These are phyloP conservation scores for Saccopteryx leptura DNA, from an alignment of 2,113 vertebrate genomes.

Conservation along the genomic window DNA sequence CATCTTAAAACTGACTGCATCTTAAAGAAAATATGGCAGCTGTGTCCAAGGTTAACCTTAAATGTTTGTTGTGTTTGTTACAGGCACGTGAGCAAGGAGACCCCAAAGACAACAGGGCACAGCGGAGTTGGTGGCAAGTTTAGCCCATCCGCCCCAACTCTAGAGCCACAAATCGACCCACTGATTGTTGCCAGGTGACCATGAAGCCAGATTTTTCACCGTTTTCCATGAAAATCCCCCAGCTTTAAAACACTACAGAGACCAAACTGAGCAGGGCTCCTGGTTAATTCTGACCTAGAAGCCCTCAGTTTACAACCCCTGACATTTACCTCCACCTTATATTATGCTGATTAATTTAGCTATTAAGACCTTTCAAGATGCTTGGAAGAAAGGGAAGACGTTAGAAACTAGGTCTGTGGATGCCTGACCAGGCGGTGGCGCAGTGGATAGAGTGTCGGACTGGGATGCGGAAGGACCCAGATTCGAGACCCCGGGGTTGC, in stretches of 20 bases:
- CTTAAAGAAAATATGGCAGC: slow-evolving; percentile 4
- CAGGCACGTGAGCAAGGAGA: not conserved
- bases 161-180: not conserved
- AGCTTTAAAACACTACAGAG: not conserved
- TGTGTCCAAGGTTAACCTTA: not conserved
- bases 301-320: not conserved
- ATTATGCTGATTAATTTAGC: not conserved
- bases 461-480: too few relatives aligned
- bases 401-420: not conserved
- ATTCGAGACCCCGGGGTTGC: too few relatives aligned
- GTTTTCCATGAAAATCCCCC: not conserved
- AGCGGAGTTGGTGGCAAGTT: not conserved
- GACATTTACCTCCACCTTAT: not conserved
- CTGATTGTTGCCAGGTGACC: not conserved
- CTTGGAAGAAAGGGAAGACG: not conserved
- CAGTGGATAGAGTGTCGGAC: too few relatives aligned
- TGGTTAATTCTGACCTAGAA: not conserved
- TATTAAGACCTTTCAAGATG: not conserved
- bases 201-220: not conserved
- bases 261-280: not conserved
- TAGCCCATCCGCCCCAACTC: not conserved
- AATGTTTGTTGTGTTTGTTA: not conserved
- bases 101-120: not conserved
- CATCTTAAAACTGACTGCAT: not conserved
- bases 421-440: too few relatives aligned